A percentile compares a stretch with the other conserved stretches of the same genome.
Conservation (phyloP, 2,888 invertebrate genomes). For the Drosophila nr. fundita region DNA sequence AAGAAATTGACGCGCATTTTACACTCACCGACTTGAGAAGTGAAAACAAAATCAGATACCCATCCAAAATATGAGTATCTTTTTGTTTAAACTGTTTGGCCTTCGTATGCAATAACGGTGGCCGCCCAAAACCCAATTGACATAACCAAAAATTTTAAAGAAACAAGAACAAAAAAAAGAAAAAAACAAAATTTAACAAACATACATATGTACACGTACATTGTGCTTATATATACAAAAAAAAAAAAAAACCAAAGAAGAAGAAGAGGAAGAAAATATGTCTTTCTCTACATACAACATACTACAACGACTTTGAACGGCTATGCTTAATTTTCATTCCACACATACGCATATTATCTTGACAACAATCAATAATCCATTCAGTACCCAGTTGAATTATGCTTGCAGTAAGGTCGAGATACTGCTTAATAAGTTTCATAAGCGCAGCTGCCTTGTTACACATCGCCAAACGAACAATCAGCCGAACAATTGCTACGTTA, state of each 20-base stretch:
- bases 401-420: slow-evolving; percentile 10
- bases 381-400: slow-evolving; percentile 5
- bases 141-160: slow-evolving; percentile 24
- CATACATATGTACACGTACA: slow-evolving; percentile 48
- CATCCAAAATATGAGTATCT: slow-evolving; percentile 29
- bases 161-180: slow-evolving; percentile 1
- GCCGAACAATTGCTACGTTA: slow-evolving; percentile 31
- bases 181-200: neutral
- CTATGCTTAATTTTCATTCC: slow-evolving; percentile 15
- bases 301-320: slow-evolving; percentile 14
- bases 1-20: slow-evolving; percentile 20
- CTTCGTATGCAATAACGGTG: slow-evolving; percentile 60
- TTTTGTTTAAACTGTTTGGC: slow-evolving; percentile 60
- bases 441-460: slow-evolving; percentile 75
- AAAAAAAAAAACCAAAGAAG: neutral
- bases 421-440: slow-evolving; percentile 4
- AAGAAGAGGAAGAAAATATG: neutral
- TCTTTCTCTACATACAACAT: slow-evolving; percentile 17
- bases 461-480: slow-evolving; percentile 71
- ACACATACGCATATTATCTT: slow-evolving; percentile 2
- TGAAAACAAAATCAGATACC: slow-evolving; percentile 56
- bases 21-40: slow-evolving; percentile 51
- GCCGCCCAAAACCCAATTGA: slow-evolving; percentile 27
- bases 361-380: slow-evolving; percentile 6
- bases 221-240: slow-evolving; percentile 26